Conservation (phyloP, 2,797 vertebrate species). For the Gadopsis marmoratus region DNA sequence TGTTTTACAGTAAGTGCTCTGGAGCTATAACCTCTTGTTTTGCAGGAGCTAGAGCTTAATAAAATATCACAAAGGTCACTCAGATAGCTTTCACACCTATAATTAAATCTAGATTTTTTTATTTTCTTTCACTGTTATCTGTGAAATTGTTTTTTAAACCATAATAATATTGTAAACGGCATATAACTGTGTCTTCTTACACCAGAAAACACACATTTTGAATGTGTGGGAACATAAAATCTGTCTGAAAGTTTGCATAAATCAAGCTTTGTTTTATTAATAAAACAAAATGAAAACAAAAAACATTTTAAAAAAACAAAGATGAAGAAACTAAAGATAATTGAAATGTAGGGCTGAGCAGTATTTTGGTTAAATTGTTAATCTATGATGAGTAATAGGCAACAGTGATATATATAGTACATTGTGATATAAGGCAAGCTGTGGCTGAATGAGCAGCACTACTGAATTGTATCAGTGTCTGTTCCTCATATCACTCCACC, state of each 20-base stretch:
- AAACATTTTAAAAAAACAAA: not conserved
- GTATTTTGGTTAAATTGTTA: not conserved
- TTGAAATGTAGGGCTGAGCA: not conserved
- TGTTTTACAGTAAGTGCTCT: constrained; percentile 66
- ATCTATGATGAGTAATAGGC: not conserved
- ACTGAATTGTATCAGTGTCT: not conserved
- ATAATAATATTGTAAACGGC: not conserved
- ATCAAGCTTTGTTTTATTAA: not conserved
- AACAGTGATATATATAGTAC: not conserved
- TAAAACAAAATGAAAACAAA: not conserved
- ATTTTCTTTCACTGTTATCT: constrained; percentile 7
- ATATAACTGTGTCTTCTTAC: not conserved
- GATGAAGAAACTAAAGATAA: not conserved
- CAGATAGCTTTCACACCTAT: constrained; percentile 42
- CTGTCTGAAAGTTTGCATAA: not conserved
- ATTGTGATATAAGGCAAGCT: not conserved
- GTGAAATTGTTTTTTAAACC: not conserved
- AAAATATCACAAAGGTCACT: constrained; percentile 58
- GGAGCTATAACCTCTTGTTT: constrained; percentile 58
- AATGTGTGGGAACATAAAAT: not conserved
- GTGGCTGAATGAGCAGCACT: not conserved
- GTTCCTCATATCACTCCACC: not conserved
- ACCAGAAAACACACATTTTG: not conserved
- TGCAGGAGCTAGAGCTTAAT: constrained; percentile 38
- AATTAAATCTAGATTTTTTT: constrained; percentile 31